Conservation (phyloP, 2,797 vertebrate genomes). For the Forpus xanthops region DNA sequence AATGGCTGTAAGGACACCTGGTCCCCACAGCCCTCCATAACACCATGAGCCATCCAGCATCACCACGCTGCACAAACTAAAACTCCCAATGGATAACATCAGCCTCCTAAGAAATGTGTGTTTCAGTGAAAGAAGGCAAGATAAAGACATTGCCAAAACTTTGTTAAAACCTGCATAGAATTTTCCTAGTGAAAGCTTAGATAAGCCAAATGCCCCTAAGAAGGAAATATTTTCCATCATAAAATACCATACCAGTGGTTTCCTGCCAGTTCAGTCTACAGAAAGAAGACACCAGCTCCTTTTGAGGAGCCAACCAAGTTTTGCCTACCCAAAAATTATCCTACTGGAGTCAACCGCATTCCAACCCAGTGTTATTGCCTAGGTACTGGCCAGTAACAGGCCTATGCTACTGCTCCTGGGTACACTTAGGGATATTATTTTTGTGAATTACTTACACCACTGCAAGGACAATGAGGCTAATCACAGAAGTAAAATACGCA, state of each 20-base stretch:
- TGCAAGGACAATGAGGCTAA: not conserved
- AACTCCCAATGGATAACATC: fast-evolving
- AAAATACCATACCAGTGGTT: not conserved
- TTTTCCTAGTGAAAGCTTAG: not conserved
- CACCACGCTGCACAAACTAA: not conserved
- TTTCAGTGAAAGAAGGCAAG: not conserved
- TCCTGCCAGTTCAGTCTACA: not conserved
- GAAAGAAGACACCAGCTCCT: not conserved
- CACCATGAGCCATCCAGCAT: not conserved
- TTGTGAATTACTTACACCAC: not conserved
- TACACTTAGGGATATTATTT: not conserved
- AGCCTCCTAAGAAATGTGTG: not conserved
- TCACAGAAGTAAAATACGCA: not conserved
- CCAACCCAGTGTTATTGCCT: not conserved
- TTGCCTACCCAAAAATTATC: not conserved
- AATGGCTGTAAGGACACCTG: not conserved
- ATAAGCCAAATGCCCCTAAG: not conserved
- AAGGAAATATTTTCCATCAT: not conserved
- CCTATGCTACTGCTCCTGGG: not conserved
- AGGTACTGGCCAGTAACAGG: not conserved
- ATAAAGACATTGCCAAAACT: not conserved
- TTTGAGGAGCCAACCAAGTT: not conserved
- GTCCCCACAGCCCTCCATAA: not conserved
- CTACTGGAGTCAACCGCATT: not conserved
- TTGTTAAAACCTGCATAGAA: not conserved